Conservation (phyloP, 2,888 invertebrate genomes). For the Troides helena region DNA sequence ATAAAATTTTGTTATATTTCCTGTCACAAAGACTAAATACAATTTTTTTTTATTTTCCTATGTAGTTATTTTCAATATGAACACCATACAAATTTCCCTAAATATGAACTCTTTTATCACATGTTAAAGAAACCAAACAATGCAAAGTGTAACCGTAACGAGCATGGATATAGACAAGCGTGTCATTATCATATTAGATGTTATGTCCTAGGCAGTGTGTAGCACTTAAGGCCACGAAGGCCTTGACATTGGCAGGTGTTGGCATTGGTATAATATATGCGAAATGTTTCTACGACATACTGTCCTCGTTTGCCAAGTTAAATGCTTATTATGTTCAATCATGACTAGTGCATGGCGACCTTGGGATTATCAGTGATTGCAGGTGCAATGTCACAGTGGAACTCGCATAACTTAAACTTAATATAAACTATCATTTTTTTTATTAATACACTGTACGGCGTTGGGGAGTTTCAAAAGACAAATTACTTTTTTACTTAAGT, state of each 20-base stretch:
- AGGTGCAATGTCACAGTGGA: neutral
- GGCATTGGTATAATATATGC: slow-evolving; percentile 15
- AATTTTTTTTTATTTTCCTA: too few relatives aligned
- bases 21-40: too few relatives aligned
- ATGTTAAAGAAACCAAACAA: neutral
- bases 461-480: too few relatives aligned
- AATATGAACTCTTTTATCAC: too few relatives aligned
- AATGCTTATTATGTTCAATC: slow-evolving; percentile 8
- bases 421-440: neutral
- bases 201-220: slow-evolving; percentile 14
- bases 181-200: slow-evolving; percentile 9
- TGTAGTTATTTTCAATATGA: too few relatives aligned
- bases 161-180: neutral
- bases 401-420: neutral
- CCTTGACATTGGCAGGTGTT: slow-evolving; percentile 29
- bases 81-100: too few relatives aligned
- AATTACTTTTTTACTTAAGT: too few relatives aligned
- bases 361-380: neutral
- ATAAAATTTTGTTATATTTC: too few relatives aligned
- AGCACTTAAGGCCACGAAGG: neutral
- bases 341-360: neutral
- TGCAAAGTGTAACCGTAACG: slow-evolving; percentile 1
- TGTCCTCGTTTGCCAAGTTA: slow-evolving; percentile 1
- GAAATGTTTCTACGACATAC: slow-evolving; percentile 14
- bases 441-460: neutral